phyloP scores from a whole-genome alignment of 2,797 vertebrate genomes.

The Distichodus sexfasciatus region DNA sequence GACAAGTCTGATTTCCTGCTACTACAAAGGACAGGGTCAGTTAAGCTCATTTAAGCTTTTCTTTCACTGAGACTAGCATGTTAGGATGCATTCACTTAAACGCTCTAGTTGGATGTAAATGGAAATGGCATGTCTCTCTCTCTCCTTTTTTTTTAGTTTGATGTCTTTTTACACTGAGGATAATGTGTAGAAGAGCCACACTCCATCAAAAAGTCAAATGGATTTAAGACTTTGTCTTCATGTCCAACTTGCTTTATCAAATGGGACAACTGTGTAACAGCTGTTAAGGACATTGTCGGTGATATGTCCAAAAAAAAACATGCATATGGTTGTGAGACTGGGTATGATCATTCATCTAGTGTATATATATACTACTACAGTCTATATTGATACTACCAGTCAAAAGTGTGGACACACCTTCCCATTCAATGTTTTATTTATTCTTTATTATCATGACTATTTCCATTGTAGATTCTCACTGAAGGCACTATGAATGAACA shows the following conservation, averaged over 20 bases:
- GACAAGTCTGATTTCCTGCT: constrained; percentile 73
- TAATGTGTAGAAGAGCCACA: not conserved
- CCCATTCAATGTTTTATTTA: too few species aligned
- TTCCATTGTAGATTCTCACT: too few species aligned
- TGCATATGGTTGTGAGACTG: too few species aligned
- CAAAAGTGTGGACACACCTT: too few species aligned
- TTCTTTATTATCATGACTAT: too few species aligned
- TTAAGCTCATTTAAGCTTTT: constrained; percentile 72
- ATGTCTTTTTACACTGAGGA: not conserved
- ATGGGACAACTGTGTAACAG: too few species aligned
- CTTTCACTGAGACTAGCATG: constrained; percentile 63
- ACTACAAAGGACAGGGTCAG: constrained; percentile 61
- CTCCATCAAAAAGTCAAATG: not conserved
- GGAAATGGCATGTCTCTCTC: constrained; percentile 65
- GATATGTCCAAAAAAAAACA: too few species aligned
- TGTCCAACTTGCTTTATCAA: not conserved
- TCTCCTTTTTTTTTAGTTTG: constrained; percentile 51
- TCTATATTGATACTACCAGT: too few species aligned
- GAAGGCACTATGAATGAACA: too few species aligned
- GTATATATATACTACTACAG: too few species aligned
- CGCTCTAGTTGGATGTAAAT: constrained; percentile 64
- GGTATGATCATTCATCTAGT: too few species aligned
- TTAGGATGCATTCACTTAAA: constrained; percentile 67
- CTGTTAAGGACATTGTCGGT: too few species aligned
- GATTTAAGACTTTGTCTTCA: not conserved